Base-by-base conservation (phyloP, 2,888 invertebrate species). In the Amphipyra tragopoginis region DNA sequence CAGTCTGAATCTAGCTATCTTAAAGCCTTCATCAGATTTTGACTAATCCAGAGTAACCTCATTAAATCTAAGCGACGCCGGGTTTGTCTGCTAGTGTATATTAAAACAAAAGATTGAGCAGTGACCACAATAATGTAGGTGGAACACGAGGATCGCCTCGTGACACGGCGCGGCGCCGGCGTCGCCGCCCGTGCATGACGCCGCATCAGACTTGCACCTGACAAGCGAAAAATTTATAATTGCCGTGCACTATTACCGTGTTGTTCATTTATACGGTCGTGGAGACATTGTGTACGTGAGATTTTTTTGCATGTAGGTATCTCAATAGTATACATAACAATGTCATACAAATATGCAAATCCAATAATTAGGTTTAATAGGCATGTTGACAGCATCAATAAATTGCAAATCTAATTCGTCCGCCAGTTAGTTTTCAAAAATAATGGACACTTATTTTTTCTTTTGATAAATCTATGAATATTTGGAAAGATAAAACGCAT, bases 141-240 rank as follows among this genome's bases (percentile, higher is more conserved):
- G 14, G 21, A 14, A 5, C 73, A 72, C 65, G 60, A 26, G 62
- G 9, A 49, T 2, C 1, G 36, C 73, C 73, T 9, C 65, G 65
- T 58, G 61, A 44, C 40, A n/a, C n/a, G n/a, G n/a, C 2, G 8
- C 11, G 0, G 59, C 65, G 71, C n/a, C 3, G 4, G 55, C 13
- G 29, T 36, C 33, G 10, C 9, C 13, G 39, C 26, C 56, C 9
- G 21, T 39, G 51, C 64, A 47, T 21, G 42, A 44, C 49, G 10
- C 13, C n/a, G 45, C 65, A 53, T n/a, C 44, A 34, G 36, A 14
- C 38, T 59, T 26, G 39, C 39, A 47, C 45, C 38, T 76, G 66
- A 76, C 71, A 57, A 67, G 73, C 66, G 66, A 67, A 62, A 76
- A 73, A 73, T 72, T 64, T 1, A 13, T 73, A 73, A 70, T 76